phyloP scores from a whole-genome alignment of 2,113 vertebrate genomes.

The Austrofundulus limnaeus region DNA sequence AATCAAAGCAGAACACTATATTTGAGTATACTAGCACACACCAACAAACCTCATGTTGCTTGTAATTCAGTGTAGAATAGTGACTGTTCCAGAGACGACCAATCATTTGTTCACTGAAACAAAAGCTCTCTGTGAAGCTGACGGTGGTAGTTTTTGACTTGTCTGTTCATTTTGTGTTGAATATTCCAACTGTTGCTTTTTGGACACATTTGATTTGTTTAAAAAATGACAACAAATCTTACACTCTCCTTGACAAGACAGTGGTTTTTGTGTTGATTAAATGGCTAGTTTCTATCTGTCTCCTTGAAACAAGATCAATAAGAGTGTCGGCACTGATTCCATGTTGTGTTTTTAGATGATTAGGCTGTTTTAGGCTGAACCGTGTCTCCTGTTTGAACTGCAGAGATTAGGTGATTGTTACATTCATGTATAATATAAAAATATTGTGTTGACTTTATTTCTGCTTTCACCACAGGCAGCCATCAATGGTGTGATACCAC shows the following conservation, averaged over 20 bases:
- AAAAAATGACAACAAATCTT: not conserved
- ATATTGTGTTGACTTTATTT: not conserved
- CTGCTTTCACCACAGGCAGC: conserved; percentile 86
- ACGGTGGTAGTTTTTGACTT: conserved; percentile 21
- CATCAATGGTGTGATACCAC: conserved; percentile 98
- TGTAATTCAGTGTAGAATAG: conserved; percentile 20
- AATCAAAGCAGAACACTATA: not conserved
- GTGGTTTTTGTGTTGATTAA: not conserved
- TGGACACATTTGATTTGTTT: not conserved
- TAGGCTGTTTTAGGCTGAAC: not conserved
- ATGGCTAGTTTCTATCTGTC: no score
- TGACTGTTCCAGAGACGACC: conserved; percentile 41
- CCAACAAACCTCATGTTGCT: conserved; percentile 1
- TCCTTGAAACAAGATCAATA: not conserved
- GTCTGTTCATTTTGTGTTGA: conserved; percentile 23
- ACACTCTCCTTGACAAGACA: not conserved
- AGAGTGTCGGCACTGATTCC: not conserved
- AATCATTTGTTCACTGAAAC: conserved; percentile 47
- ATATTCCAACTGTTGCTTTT: conserved; percentile 1
- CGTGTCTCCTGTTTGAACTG: not conserved
- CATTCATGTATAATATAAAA: not conserved
- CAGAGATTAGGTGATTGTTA: not conserved
- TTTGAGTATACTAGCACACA: not conserved
- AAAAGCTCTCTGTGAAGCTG: conserved; percentile 45
- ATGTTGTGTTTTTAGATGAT: not conserved